phyloP scores from a whole-genome alignment of 2,113 vertebrate genomes.

The Chinchilla lanigera region DNA sequence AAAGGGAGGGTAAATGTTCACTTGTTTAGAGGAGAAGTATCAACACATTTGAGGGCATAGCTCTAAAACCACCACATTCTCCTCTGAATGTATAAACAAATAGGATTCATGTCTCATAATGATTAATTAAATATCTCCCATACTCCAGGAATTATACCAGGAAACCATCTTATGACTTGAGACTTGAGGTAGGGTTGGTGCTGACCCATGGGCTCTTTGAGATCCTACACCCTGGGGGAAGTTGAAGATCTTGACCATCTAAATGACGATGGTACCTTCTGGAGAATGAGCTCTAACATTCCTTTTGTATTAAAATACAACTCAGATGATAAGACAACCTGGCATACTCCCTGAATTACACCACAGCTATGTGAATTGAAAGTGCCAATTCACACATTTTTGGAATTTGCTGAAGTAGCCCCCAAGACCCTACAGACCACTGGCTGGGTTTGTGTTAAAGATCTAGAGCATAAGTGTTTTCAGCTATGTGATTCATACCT shows the following conservation, averaged over 20 bases:
- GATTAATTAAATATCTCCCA: not conserved
- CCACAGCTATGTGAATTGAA: not conserved
- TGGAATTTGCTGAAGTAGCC: not conserved
- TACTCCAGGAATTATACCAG: not conserved
- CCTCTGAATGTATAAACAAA: not conserved
- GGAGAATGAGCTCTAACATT: not conserved
- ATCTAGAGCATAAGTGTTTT: not conserved
- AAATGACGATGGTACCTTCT: not conserved
- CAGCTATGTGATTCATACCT: not conserved
- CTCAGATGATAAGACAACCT: not conserved
- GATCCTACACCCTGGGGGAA: too few species aligned
- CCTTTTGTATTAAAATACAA: not conserved
- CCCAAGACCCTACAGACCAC: not conserved
- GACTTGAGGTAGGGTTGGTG: rapidly evolving
- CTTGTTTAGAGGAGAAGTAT: rapidly evolving
- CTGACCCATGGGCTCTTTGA: not conserved
- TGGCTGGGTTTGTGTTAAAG: not conserved
- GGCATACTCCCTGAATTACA: not conserved
- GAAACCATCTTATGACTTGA: not conserved
- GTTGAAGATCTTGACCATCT: too few species aligned
- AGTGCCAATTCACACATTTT: not conserved
- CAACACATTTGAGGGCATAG: not conserved
- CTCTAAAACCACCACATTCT: not conserved
- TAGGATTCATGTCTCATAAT: not conserved
- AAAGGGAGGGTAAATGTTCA: not conserved